Base-by-base conservation (phyloP, 2,888 invertebrate species). In the Zygogramma bicolorata region DNA sequence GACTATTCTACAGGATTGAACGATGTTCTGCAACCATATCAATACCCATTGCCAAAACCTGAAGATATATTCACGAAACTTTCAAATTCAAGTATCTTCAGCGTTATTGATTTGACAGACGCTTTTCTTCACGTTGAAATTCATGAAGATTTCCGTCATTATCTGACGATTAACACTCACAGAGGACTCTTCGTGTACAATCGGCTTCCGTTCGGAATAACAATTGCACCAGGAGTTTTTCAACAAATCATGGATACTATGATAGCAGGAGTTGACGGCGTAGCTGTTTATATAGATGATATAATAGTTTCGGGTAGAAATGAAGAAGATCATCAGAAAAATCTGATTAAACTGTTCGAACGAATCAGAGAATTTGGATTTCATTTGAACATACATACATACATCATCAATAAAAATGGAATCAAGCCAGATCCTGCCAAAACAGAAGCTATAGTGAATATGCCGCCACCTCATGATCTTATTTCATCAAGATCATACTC, bases 1-100 rank as follows among this genome's bases (percentile, higher is more conserved):
- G 73, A 73, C 59, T 73, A 68, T 49, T 68, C 70, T 13, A 73
- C 70, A 42, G 75, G 73, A 1, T 53, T 73, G 18, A 75, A 75
- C 27, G 65, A 58, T n/a, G 58, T 68, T 18, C 31, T 71, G 27
- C 63, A 38, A 66, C 22, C 77, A 10, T 70, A 81, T 60, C 70
- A 70, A 15, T 79, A 73, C 27, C 71, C 73, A 3, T 59, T 73
- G 29, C 75, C 73, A n/a, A 67, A 31, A 60, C 63, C 60, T 3
- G 73, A 75, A 65, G 68, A 60, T 18, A 70, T 65, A 10, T 68
- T 68, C 15, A 42, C 65, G 6, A 74, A 53, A 38, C 65, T 74
- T 7, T 66, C 49, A 22, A 68, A 68, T 27, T 65, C 57, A 15
- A 38, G 27, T 22, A 40, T 57, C 6, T 75, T 71, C 59, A 68